phyloP scores from a whole-genome alignment of 2,797 vertebrate genomes.

The Myiothlypis chrysogaster region DNA sequence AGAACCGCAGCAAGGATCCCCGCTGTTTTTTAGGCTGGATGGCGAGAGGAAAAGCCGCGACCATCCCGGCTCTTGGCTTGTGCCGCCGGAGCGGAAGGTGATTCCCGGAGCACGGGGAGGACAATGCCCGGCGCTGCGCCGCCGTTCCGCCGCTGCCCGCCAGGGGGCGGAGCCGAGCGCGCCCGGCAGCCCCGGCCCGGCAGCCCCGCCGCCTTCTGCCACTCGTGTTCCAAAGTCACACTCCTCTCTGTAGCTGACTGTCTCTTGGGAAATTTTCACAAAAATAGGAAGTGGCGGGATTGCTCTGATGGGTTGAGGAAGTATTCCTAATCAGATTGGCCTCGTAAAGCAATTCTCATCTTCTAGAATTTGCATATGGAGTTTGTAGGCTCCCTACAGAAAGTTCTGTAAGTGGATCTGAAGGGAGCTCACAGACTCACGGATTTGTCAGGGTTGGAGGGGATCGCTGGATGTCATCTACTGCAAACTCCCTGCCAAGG shows the following conservation, averaged over 20 bases:
- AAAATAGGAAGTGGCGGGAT: neutral
- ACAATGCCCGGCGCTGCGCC: neutral
- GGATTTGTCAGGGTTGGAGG: neutral
- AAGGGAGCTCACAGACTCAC: neutral
- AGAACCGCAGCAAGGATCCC: neutral
- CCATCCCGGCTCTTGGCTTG: neutral
- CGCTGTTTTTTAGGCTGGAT: fast-evolving
- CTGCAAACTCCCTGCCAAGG: neutral
- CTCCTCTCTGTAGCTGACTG: neutral
- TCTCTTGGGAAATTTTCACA: neutral
- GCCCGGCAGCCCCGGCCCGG: neutral
- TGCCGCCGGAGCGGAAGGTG: neutral
- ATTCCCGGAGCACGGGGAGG: neutral
- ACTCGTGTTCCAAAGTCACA: fast-evolving
- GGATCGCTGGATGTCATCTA: neutral
- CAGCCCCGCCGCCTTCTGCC: neutral
- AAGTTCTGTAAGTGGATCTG: neutral
- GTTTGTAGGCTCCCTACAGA: neutral
- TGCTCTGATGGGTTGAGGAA: neutral
- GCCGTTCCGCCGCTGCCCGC: neutral
- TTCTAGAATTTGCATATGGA: neutral
- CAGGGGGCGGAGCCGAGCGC: neutral
- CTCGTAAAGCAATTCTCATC: neutral
- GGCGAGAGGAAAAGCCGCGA: neutral
- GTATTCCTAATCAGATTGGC: neutral